These are phyloP conservation scores for Peromyscus californicus DNA, from an alignment of 2,113 vertebrate genomes.

Conservation along the genomic window DNA sequence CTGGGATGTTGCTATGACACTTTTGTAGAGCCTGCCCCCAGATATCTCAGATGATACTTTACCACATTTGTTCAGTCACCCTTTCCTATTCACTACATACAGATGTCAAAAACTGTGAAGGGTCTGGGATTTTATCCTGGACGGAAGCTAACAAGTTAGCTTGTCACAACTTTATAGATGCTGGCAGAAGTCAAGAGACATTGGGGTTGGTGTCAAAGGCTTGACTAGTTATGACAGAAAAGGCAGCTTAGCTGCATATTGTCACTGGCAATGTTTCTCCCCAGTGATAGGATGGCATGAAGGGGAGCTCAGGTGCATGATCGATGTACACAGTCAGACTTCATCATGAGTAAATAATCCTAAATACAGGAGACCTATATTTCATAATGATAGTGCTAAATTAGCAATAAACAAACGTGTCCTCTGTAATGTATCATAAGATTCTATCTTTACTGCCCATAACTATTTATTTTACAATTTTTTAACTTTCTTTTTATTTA, in stretches of 20 bases:
- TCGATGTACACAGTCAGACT: not conserved
- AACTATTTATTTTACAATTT: not conserved
- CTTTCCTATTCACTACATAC: not conserved
- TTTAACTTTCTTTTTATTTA: not conserved
- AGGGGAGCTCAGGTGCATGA: not conserved
- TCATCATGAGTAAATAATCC: not conserved
- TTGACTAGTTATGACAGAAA: not conserved
- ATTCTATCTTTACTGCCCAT: not conserved
- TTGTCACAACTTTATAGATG: not conserved
- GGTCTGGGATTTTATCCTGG: not conserved
- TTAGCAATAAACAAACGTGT: not conserved
- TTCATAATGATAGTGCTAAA: not conserved
- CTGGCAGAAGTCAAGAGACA: not conserved
- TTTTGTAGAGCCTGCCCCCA: not conserved
- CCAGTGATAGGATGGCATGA: not conserved
- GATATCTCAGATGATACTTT: not conserved
- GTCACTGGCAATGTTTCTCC: not conserved
- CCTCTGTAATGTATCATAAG: not conserved
- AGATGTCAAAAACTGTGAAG: slow-evolving; percentile 19
- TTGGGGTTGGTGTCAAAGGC: not conserved
- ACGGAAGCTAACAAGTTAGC: slow-evolving; percentile 15
- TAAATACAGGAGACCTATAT: not conserved
- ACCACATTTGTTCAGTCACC: not conserved
- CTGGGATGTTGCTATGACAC: not conserved
- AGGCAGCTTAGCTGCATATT: not conserved